Evolutionary conservation across 1,140 invertebrate genomes (phyloP), one percentile per base, ranked within the genome.

Genomic region (Bombus fervidus): DNA sequence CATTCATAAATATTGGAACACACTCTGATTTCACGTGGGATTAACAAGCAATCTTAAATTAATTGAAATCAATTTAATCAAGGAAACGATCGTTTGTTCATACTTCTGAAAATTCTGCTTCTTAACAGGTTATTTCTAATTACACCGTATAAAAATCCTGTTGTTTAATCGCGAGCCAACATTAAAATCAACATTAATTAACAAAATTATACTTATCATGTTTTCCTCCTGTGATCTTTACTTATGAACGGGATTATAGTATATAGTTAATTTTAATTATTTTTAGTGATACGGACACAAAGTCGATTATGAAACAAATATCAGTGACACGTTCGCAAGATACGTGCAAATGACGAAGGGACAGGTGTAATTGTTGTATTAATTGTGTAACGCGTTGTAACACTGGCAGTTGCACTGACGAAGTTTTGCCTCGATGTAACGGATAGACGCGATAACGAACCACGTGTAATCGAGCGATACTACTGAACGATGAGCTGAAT

Each of bases 401-500:
- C 37, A 69, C 13, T 37, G 22, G 22, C 31, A 10, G 53, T 62
- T 74, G n/a, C 22, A 43, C n/a, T 34, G 69, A 73, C 53, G 39
- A 74, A 81, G 53, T 62, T 80, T 43, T 57, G 53, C 34, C 22
- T 39, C 64, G 25, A 34, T n/a, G 53, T 25, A 71, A 69, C 8
- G 41, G 8, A n/a, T 47, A 31, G 25, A 41, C 22, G 13, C 53
- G 37, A 81, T 81, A 81, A 81, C 69, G 80, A 81, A 81, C 47
- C 68, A 73, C 80, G 69, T 81, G 80, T 73, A 81, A 81, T 81
- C 69, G 80, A 81, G 53, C 69, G 66, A 81, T 81, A 12, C 47
- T 59, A 53, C 41, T 15, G 18, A 81, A 81, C 34, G 80, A 81
- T 73, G 47, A 43, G 31, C 53, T 3, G 69, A 59, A 73, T 62